A percentile compares a stretch with the other conserved stretches of the same genome.
phyloP scores from a whole-genome alignment of 92 coral and sea anemone genomes.

The Palythoa grandis region DNA sequence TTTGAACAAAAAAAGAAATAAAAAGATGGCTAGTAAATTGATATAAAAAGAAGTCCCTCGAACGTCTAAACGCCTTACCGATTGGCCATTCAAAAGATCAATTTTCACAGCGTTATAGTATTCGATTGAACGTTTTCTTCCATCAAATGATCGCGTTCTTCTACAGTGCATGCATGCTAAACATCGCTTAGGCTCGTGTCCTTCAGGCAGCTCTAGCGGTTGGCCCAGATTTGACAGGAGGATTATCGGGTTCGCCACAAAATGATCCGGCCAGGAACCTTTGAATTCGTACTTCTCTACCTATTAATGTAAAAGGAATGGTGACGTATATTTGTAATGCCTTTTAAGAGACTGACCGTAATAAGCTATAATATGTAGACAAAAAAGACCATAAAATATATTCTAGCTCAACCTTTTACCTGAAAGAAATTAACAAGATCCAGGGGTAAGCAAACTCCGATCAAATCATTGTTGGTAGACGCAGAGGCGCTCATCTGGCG shows the following conservation, averaged over 20 bases:
- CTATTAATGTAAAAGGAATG: conserved; percentile 43
- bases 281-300: conserved; percentile 77
- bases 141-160: conserved; percentile 69
- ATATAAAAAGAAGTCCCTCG: too few species aligned
- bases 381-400: not conserved
- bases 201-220: conserved; percentile 43
- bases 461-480: conserved; percentile 80
- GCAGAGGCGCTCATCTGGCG: conserved; percentile 70
- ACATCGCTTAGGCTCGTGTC: conserved; percentile 86
- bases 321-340: not conserved
- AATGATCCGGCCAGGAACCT: conserved; percentile 98
- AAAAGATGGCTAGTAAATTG: too few species aligned
- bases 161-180: conserved; percentile 83
- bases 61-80: not conserved
- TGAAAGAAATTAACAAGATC: conserved; percentile 85
- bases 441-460: conserved; percentile 88
- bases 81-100: conserved; percentile 36
- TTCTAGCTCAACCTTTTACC: conserved; percentile 46
- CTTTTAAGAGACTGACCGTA: too few species aligned
- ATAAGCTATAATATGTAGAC: not conserved
- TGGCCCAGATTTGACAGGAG: conserved; percentile 43
- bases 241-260: conserved; percentile 71
- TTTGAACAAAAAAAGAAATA: not conserved
- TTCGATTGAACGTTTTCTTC: conserved; percentile 66
- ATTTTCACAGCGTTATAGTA: conserved; percentile 47